Percentiles rank a stretch among this genome's conserved stretches.
These are phyloP conservation scores for Ostrea denselamellosa DNA, from an alignment of 1,140 invertebrate genomes.

Conservation along the genomic window DNA sequence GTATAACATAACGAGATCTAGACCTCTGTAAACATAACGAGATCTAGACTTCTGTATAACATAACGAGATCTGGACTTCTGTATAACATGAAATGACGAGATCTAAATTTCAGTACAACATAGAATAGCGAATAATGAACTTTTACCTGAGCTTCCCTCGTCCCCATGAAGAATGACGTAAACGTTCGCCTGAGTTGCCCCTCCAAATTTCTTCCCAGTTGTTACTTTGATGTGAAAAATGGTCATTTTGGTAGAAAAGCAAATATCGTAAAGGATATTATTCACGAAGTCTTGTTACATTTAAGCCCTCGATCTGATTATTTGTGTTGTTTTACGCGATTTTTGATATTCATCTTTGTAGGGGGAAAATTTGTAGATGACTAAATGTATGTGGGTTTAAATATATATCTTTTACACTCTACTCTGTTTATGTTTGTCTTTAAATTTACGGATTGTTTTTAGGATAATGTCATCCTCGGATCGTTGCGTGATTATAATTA, in stretches of 20 bases:
- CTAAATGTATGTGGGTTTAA: conserved; percentile 1
- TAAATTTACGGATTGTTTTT: neutral
- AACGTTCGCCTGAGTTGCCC: neutral
- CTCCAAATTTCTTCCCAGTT: neutral
- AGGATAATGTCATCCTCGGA: neutral
- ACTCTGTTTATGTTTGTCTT: neutral
- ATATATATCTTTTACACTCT: neutral
- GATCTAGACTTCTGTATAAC: no score
- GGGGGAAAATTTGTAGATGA: neutral
- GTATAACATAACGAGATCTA: no score
- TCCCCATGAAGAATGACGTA: neutral
- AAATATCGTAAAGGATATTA: no score
- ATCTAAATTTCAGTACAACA: no score
- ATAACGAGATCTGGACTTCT: no score
- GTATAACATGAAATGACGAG: no score
- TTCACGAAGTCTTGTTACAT: no score
- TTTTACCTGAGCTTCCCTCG: neutral
- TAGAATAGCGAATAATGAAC: neutral
- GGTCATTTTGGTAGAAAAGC: neutral
- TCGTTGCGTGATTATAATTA: neutral
- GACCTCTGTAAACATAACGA: no score
- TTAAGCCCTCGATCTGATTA: no score
- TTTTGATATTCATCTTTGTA: neutral
- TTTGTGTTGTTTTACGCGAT: neutral
- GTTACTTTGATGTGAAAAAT: conserved; percentile 18